Evolutionary conservation across 2,113 vertebrate species (phyloP).

Genomic region (Motacilla alba): DNA sequence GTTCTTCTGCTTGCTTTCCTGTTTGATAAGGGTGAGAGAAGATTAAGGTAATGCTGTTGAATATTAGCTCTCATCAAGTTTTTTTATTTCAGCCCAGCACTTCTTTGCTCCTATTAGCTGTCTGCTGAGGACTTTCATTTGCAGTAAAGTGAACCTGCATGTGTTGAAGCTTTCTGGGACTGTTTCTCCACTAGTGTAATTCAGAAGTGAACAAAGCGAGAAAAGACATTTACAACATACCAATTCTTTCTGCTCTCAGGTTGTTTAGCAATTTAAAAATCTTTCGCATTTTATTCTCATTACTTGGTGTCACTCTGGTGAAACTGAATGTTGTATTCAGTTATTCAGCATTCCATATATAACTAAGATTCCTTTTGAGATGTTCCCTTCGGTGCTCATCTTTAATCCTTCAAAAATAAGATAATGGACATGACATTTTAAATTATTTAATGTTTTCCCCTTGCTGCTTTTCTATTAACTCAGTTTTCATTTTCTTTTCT

Average conservation of each 20-base stretch:
- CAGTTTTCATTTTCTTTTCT: neutral
- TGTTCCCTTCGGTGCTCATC: neutral
- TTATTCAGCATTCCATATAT: neutral
- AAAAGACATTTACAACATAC: neutral
- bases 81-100: neutral
- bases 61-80: neutral
- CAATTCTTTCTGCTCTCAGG: neutral
- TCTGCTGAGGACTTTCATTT: neutral
- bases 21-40: neutral
- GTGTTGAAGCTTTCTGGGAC: neutral
- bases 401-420: neutral
- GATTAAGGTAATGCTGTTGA: neutral
- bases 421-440: neutral
- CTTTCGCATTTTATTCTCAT: neutral
- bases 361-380: neutral
- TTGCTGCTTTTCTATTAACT: slow-evolving; percentile 23
- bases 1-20: neutral
- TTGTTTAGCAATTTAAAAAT: neutral
- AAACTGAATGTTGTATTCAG: neutral
- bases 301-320: neutral
- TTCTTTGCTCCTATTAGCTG: neutral
- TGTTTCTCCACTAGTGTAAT: neutral
- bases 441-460: neutral
- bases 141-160: neutral
- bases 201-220: neutral